Evolutionary conservation across 2,797 vertebrate genomes (phyloP).

Genomic region (Sciurus carolinensis): DNA sequence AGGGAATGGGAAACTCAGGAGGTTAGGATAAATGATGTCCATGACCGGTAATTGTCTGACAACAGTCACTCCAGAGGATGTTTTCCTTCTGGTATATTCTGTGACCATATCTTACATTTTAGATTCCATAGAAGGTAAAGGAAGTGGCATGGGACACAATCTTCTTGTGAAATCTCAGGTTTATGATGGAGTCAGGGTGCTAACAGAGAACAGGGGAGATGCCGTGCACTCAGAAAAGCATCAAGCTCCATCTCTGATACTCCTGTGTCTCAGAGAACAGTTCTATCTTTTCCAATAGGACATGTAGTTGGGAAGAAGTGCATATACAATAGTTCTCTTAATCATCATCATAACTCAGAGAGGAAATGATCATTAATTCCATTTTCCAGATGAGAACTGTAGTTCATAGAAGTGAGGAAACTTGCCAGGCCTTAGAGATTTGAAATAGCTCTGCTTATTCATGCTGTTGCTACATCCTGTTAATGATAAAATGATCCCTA

Average conservation of each 20-base stretch:
- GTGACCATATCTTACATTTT: neutral
- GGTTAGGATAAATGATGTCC: neutral
- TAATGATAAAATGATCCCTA: conserved; percentile 46
- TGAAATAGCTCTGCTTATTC: conserved; percentile 48
- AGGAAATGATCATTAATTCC: conserved; percentile 26
- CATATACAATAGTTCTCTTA: neutral
- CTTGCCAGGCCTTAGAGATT: neutral
- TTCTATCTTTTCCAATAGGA: neutral
- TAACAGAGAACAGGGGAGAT: neutral
- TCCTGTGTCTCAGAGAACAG: neutral
- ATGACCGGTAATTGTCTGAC: neutral
- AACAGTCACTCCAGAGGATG: neutral
- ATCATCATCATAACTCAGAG: conserved; percentile 7
- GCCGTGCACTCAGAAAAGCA: neutral
- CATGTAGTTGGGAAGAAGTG: neutral
- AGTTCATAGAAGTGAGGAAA: neutral
- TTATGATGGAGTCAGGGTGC: neutral
- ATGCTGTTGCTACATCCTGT: conserved; percentile 23
- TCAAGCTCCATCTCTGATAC: neutral
- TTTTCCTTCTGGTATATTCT: neutral
- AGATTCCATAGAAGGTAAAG: neutral
- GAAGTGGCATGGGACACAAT: neutral
- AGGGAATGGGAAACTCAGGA: neutral
- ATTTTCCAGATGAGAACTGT: neutral
- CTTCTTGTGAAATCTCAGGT: neutral